Evolutionary conservation across 2,888 invertebrate species (phyloP), one percentile per base, ranked within the genome.

Genomic region (Drosophila affinis): DNA sequence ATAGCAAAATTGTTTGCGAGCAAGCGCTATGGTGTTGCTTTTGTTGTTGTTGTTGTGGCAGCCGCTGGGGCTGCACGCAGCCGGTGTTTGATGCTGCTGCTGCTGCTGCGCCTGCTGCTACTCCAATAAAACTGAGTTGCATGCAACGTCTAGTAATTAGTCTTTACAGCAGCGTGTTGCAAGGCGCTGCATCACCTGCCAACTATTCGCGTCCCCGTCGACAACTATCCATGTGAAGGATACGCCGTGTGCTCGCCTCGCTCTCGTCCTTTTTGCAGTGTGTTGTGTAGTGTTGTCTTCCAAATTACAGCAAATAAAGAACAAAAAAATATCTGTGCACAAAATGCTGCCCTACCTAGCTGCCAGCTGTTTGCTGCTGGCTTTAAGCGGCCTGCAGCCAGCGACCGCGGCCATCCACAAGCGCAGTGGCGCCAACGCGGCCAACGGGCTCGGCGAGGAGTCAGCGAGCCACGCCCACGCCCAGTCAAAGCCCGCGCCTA

Each of bases 101-200:
- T 52, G 48, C 49, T 14, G 65, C 56, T 9, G 61, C 57, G 52
- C 53, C 57, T 59, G 71, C 73, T 60, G 67, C 55, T 59, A 68
- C 68, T 90, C 89, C 91, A 91, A 92, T 92, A 92, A 92, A 92
- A 92, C 91, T 88, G 90, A 89, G 92, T 90, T 87, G 90, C 89
- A 89, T 87, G 88, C 81, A 72, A 87, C 78, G 65, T 78, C 82
- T 77, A 85, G 84, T 89, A 91, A 91, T 91, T 92, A 92, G 92
- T 92, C 89, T 90, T 82, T 81, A 87, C 88, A 87, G 81, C 85
- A 81, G 76, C 76, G 67, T 76, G 76, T 78, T 83, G 82, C 86
- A 85, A 87, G 77, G 76, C 80, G 80, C 77, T 80, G 78, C 78
- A 81, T 62, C 72, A 72, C 62, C 76, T 78, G 78, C 78, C 58